phyloP scores from a whole-genome alignment of 2,113 vertebrate genomes.

The Callionymus lyra region DNA sequence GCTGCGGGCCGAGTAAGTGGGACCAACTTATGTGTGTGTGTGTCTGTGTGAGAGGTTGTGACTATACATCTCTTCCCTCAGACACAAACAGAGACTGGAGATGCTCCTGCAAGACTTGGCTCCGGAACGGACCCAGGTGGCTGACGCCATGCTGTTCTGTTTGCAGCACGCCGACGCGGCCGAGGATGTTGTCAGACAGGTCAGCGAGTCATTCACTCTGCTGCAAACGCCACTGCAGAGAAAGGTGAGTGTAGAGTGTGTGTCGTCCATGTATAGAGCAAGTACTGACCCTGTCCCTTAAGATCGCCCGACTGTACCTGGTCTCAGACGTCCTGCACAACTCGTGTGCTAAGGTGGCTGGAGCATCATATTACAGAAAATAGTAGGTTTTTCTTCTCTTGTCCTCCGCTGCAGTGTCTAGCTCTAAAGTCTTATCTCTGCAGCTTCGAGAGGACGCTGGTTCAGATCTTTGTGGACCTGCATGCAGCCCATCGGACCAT shows the following conservation, averaged over 20 bases:
- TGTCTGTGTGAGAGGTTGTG: neutral
- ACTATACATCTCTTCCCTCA: conserved; percentile 10
- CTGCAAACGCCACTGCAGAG: conserved; percentile 69
- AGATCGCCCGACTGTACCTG: conserved; percentile 71
- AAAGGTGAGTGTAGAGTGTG: conserved; percentile 31
- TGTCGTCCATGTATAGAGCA: neutral
- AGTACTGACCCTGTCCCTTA: neutral
- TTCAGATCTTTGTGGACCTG: conserved; percentile 69
- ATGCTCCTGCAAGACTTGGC: conserved; percentile 56
- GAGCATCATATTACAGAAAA: conserved; percentile 75
- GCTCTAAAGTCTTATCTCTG: neutral
- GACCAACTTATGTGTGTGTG: neutral
- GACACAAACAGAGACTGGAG: conserved; percentile 67
- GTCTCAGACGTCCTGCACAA: conserved; percentile 74
- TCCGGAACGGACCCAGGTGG: conserved; percentile 57
- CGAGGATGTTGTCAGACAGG: conserved; percentile 69
- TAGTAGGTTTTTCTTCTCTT: conserved; percentile 52
- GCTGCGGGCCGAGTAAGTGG: conserved; percentile 66
- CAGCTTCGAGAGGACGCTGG: conserved; percentile 70
- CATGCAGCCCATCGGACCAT: conserved; percentile 67
- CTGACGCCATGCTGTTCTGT: conserved; percentile 69
- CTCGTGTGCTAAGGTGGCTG: conserved; percentile 72
- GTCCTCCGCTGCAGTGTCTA: neutral
- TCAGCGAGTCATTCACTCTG: conserved; percentile 62
- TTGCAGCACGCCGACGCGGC: conserved; percentile 69